Conservation (phyloP, 2,797 vertebrate genomes). For the Centropyge bicolor region DNA sequence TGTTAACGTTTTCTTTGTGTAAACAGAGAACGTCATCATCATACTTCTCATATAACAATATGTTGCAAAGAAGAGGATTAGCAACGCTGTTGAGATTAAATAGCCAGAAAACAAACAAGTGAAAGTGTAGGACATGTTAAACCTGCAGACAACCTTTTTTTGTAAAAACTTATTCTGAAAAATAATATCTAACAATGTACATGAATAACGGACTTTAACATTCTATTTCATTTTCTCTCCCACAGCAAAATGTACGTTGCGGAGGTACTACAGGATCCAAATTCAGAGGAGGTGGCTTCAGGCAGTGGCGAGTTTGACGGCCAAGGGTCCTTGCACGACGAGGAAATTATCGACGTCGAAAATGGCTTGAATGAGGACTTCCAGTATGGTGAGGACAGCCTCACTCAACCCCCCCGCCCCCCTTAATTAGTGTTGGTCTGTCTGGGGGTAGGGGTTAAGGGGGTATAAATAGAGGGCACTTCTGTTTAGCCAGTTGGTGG, state of each 20-base stretch:
- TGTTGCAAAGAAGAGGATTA: neutral
- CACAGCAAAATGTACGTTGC: conserved; percentile 94
- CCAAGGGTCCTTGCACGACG: conserved; percentile 93
- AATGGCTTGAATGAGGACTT: conserved; percentile 94
- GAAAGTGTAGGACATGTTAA: neutral
- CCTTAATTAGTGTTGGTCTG: too few relatives aligned
- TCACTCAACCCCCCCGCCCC: too few relatives aligned
- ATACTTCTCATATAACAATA: too few relatives aligned
- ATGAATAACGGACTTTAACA: conserved; percentile 7
- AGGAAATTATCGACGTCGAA: conserved; percentile 89
- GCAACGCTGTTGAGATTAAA: neutral
- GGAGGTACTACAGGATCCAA: conserved; percentile 94
- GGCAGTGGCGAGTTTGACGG: conserved; percentile 89
- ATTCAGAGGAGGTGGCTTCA: conserved; percentile 86
- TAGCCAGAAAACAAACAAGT: neutral
- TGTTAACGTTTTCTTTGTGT: too few relatives aligned
- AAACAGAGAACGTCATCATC: too few relatives aligned
- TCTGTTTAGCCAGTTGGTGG: too few relatives aligned
- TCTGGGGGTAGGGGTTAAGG: too few relatives aligned
- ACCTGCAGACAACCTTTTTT: neutral
- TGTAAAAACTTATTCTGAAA: neutral
- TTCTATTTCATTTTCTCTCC: conserved; percentile 7
- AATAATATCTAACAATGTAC: neutral
- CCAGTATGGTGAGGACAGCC: conserved; percentile 97
- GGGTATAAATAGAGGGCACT: too few relatives aligned